phyloP scores from a whole-genome alignment of 1,140 invertebrate species.

The Megalopta genalis region DNA sequence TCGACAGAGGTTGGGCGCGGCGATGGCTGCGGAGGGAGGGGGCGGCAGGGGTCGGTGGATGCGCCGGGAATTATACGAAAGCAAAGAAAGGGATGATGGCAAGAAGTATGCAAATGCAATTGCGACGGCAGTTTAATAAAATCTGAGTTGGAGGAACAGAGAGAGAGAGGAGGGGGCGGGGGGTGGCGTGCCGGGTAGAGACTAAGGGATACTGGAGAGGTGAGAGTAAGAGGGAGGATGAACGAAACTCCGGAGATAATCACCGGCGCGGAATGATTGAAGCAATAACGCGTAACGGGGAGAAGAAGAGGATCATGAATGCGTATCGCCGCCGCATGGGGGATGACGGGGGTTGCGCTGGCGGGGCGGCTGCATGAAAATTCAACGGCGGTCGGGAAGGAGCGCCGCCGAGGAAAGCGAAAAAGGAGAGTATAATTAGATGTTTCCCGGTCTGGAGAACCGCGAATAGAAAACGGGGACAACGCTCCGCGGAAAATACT shows the following conservation, averaged over 20 bases:
- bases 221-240: neutral
- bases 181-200: too few species aligned
- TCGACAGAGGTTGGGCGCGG: neutral
- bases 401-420: too few species aligned
- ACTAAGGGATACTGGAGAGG: too few species aligned
- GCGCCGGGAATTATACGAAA: constrained; percentile 27
- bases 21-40: neutral
- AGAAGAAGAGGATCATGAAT: constrained; percentile 13
- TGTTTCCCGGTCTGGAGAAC: constrained; percentile 22
- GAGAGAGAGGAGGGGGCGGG: too few species aligned
- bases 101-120: constrained; percentile 46
- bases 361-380: constrained; percentile 13
- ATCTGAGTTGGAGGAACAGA: constrained; percentile 3
- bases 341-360: neutral
- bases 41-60: neutral
- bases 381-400: constrained; percentile 1
- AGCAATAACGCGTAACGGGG: constrained; percentile 36
- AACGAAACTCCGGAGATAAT: constrained; percentile 9
- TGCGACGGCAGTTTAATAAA: constrained; percentile 44
- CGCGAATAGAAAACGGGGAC: neutral
- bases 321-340: neutral
- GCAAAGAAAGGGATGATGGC: neutral
- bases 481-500: constrained; percentile 10
- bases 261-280: constrained; percentile 30
- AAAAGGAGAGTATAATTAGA: constrained; percentile 30